Conservation (phyloP, 35 echinoderm and acorn worm species). For the Strongylocentrotus purpuratus region DNA sequence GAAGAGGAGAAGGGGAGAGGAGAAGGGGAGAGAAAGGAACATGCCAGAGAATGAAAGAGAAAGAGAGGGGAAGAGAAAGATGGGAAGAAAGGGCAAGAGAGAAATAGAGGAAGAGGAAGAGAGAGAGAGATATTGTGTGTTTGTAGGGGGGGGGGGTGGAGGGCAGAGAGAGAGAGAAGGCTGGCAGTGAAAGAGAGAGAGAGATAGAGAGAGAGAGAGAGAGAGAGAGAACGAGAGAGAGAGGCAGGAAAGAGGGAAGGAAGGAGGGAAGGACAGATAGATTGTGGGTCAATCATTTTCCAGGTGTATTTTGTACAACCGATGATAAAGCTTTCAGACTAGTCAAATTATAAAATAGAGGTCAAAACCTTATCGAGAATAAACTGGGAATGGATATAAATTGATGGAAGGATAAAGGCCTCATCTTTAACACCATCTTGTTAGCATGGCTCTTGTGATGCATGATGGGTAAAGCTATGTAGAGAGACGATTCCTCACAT, state of each 20-base stretch:
- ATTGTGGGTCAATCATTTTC: no score
- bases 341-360: not conserved
- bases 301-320: no score
- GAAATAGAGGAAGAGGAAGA: not conserved
- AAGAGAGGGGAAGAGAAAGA: not conserved
- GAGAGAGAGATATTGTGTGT: not conserved
- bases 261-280: no score
- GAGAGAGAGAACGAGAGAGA: no score
- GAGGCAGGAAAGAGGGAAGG: no score
- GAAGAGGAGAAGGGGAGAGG: not conserved
- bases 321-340: no score
- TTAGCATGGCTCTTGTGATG: not conserved
- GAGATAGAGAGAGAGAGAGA: no score
- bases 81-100: not conserved
- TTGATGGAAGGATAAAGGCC: not conserved
- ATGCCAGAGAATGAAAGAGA: not conserved
- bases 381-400: not conserved
- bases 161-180: not conserved
- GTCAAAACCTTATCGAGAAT: not conserved
- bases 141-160: not conserved
- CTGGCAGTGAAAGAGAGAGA: not conserved
- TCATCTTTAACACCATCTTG: not conserved
- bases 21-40: not conserved
- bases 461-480: not conserved
- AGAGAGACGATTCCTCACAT: not conserved